Evolutionary conservation across 2,888 invertebrate genomes (phyloP), one percentile per base, ranked within the genome.

Genomic region (Cataglyphis rosenhaueri): DNA sequence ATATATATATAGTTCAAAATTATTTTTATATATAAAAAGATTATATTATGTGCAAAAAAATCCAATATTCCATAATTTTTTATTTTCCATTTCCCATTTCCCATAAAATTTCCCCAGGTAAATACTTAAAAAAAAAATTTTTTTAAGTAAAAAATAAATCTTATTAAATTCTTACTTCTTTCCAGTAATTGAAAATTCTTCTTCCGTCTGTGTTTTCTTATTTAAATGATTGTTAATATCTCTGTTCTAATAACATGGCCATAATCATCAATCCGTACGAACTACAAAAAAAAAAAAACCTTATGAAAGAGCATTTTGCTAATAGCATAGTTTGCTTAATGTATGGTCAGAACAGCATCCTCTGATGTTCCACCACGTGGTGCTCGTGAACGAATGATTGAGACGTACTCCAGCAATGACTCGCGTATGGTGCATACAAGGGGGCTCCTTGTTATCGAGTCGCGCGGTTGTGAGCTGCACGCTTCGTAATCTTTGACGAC

Each of bases 21-120:
- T n/a, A n/a, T 91, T 92, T 92, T 92, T 92, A 91, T 92, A 92
- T 91, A 91, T 88, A 89, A 87, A 89, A 76, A 84, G 65, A 81
- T 73, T 85, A 21, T 21, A 21, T 21, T 21, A 21, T 21, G 21
- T 21, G 21, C 21, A 21, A 21, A 21, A 21, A 21, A 21, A 21
- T 21, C 21, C 21, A 21, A 21, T 21, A 21, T 21, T 21, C 21
- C 21, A 21, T 21, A 21, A 76, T 18, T 75, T 25, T 25, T 25
- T 25, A 25, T 25, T 25, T 25, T 25, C 1, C 1, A 25, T 25
- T 25, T 25, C 1, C 25, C 1, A 25, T 25, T 25, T 44, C 44
- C 44, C 15, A 44, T 44, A 25, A 25, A 44, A 44, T 15, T 44
- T 44, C 4, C 15, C 15, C 15, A 44, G 18, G 15, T 15, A 44